Base-by-base conservation (phyloP, 2,797 vertebrate species). In the Galago senegalensis region DNA sequence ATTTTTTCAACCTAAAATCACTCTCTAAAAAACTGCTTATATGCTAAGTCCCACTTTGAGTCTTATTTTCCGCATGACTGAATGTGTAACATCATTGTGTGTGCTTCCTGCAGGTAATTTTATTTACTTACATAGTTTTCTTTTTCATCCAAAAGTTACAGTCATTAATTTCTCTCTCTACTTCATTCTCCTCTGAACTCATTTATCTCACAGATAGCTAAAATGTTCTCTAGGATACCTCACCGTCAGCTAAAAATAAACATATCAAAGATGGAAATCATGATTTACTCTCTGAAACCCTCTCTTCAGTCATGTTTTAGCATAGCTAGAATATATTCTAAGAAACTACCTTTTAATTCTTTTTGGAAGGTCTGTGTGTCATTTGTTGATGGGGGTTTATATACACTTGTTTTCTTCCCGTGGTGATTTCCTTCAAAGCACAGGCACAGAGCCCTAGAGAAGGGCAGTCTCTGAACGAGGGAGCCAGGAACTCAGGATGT, bases 371-470 rank as follows among this genome's bases (percentile, higher is more conserved):
- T 53, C 49, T 53, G 49, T 14, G 14, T 12, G 87, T 93, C 94
- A 31, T 98, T 98, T 98, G 98, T 98, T 98, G 97, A 98, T 96
- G 70, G 96, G 77, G 82, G 94, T 76, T 98, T 93, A 94, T 87
- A 98, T 96, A 96, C 40, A 77, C 87, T 92, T 84, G 49, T 63
- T 91, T 92, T 72, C 96, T 94, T 89, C 93, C 94, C 92, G 34
- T 25, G 93, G 92, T 40, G 81, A 11, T 63, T 79, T 72, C 82
- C 85, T 94, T 88, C 46, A 13, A 17, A 86, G 93, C 40, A 8
- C 70, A 25, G 72, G 91, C 86, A 40, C 83, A 63, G 67, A 88
- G 81, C 46, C 72, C 58, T 58, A 6, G 5, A 27, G 61, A 80
- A 94, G 85, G 88, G 92, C 80, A 23, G 75, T 10, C 91, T 87